Base-by-base conservation (phyloP, 2,113 vertebrate species). In the Thermophis baileyi region DNA sequence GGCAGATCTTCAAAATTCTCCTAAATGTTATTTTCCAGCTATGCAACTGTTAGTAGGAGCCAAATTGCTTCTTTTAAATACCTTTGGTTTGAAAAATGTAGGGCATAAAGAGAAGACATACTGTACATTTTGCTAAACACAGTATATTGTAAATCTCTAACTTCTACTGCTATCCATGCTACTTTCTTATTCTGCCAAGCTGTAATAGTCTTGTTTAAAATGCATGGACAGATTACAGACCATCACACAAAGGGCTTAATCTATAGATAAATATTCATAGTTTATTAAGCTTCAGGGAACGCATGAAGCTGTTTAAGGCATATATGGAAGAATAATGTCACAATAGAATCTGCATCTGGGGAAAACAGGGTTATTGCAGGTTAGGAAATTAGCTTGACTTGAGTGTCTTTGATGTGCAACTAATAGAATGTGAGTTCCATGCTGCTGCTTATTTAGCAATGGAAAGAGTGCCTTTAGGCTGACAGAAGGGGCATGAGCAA, bases 71-170 rank as follows among this genome's bases (percentile, higher is more conserved):
- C 53, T 47, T n/a, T 22, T 94, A 94, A 96, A 97, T 96, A 97
- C 97, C 97, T 98, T 98, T 98, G 98, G 97, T 97, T 98, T 97
- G 91, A 90, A 92, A 96, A 97, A 95, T 92, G 95, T 94, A 95
- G 94, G 96, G 95, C 96, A 96, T 94, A 96, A 97, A 95, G 95
- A 94, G 92, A 89, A 92, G 57, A 94, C 96, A 87, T 89, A 88
- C 53, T 91, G 94, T n/a, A 2, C 49, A 50, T 50, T 93, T 90
- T 92, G 5, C 94, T 93, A 55, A 89, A 94, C 16, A 22, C 69
- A 8, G 93, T 55, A 91, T 87, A 0, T 92, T 54, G 20, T 24
- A 89, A 1, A 3, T 8, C 94, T 95, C 97, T 95, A 10, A 93
- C 81, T 47, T 93, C 85, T 55, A 69, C 3, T 3, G 12, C 2